These are phyloP conservation scores for Maniola hyperantus DNA, from an alignment of 2,888 invertebrate species.

Conservation along the genomic window DNA sequence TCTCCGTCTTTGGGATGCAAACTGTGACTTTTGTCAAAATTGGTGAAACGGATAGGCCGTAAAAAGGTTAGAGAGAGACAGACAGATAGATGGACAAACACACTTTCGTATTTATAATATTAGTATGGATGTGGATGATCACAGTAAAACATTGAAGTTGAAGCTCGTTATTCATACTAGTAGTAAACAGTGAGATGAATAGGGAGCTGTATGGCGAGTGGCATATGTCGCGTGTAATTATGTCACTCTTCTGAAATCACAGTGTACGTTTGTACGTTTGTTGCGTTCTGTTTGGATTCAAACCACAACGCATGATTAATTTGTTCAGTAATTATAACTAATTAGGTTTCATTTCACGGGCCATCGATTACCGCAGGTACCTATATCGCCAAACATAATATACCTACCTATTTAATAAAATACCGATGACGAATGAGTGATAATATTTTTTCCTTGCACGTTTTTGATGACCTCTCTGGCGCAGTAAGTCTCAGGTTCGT, in stretches of 20 bases:
- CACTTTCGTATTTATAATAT: too few relatives aligned
- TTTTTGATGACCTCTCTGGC: too few relatives aligned
- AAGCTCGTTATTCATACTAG: conserved; percentile 16
- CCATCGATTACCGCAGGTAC: conserved; percentile 36
- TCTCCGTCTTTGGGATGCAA: too few relatives aligned
- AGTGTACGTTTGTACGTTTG: conserved; percentile 40
- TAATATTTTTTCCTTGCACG: conserved; percentile 22
- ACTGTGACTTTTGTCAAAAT: too few relatives aligned
- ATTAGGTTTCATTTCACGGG: conserved; percentile 43
- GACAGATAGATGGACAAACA: too few relatives aligned
- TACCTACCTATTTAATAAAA: too few relatives aligned
- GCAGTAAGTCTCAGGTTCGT: too few relatives aligned
- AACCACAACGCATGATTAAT: conserved; percentile 44
- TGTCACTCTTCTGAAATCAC: conserved; percentile 35
- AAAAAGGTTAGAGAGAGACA: too few relatives aligned
- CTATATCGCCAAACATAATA: conserved; percentile 13
- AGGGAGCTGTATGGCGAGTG: conserved; percentile 30
- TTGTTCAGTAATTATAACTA: conserved; percentile 43
- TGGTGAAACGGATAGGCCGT: too few relatives aligned
- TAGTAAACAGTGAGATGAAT: conserved; percentile 29
- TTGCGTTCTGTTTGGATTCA: conserved; percentile 41
- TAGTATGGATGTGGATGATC: neutral
- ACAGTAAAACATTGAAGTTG: neutral
- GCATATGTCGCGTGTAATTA: conserved; percentile 36
- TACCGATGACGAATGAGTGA: conserved; percentile 12